Base-by-base conservation (phyloP, 2,113 vertebrate species). In the Ciconia boyciana region DNA sequence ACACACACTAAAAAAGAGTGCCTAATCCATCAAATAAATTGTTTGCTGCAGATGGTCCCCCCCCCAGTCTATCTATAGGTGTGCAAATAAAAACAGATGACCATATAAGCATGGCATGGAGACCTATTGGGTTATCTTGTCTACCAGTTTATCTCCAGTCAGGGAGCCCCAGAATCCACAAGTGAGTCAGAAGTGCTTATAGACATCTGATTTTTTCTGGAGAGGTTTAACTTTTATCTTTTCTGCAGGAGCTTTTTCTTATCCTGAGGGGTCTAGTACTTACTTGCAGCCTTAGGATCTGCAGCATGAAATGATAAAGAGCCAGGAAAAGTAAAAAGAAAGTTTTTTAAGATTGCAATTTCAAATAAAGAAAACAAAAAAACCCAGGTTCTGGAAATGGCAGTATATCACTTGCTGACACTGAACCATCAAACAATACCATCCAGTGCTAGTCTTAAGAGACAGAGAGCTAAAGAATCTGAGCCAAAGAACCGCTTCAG, bases 11-110 rank as follows among this genome's bases (percentile, higher is more conserved):
- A 79, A 75, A 75, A 84, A 89, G 61, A 78, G 49, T n/a, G 51
- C 29, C 44, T 87, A 96, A 95, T 90, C 79, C 32, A 62, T 90
- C 79, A 94, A 70, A 92, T 43, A 83, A 86, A 96, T 78, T 80
- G 66, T 69, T 87, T 85, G 68, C 43, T 83, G 46, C 82, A 90
- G 79, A 80, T 66, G 68, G 54, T 83, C 39, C 39, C 36, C 36
- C 48, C 54, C 51, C 46, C 82, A 70, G 46, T 82, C 62, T 6
- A 0, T 58, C 70, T 89, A 34, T 49, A 75, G 83, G 39, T 62
- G 62, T 66, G 70, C 62, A 94, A 92, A 95, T 66, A 90, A 61
- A 93, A 95, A 75, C 58, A 90, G 90, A 79, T 83, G 62, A 93
- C 82, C 78, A 55, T 25, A 61, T 49, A 94, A 85, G 39, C 29